Evolutionary conservation across 2,113 vertebrate genomes (phyloP), one percentile per base, ranked within the genome.

Genomic region (Lanius ludovicianus): DNA sequence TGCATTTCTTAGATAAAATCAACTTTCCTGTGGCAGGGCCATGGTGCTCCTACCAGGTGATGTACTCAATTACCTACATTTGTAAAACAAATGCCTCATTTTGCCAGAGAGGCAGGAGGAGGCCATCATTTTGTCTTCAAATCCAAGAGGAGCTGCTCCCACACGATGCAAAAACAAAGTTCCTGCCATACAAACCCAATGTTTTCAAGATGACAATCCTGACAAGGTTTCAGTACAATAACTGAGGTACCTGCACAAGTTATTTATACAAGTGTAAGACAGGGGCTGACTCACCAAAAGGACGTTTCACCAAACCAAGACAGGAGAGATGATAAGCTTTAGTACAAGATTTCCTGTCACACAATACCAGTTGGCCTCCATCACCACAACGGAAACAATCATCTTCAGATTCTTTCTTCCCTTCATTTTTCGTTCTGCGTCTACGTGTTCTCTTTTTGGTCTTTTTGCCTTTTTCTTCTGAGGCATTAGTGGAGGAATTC

Each of bases 311-410:
- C 96, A 99, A 98, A 88, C 98, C 98, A 53, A 99, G 98, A 87
- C 99, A 99, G 93, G 98, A 98, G 84, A 99, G 98, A 96, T 99
- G 99, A 93, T 99, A 99, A 5, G 99, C 99, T 97, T 99, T 99
- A 96, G 99, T 99, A 97, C 99, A 99, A 73, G 97, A 98, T 96
- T 99, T 99, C 91, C 98, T 99, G 96, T 98, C 99, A 4, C 99
- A 99, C 44, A 99, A 92, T 10, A 99, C 99, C 96, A 99, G 98
- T 96, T 99, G 98, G 3, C 99, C 99, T 12, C 99, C 99, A 3
- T 99, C 99, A 1, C 99, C 98, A 3, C 99, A 99, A 89, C 99
- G 99, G 98, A 99, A 99, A 96, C 99, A 99, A 84, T 99, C 99
- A 11, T 99, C 99, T 79, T 99, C 99, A 0, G 99, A 99, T 55